Evolutionary conservation across 2,797 vertebrate species (phyloP).

Genomic region (Ctenopoma kingsleyae): DNA sequence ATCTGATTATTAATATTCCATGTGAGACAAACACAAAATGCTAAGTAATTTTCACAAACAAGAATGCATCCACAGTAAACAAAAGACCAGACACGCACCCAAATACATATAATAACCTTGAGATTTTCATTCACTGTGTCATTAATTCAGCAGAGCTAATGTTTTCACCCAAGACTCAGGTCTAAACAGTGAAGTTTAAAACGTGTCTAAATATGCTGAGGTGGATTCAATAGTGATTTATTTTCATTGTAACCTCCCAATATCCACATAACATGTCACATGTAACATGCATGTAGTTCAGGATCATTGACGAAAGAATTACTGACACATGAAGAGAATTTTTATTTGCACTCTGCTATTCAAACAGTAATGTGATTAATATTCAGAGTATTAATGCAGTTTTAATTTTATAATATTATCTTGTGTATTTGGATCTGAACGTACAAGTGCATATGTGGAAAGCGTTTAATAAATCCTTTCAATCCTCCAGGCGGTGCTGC

Average conservation of each 20-base stretch:
- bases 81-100: slow-evolving; percentile 13
- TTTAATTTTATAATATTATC: no score
- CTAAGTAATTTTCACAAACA: slow-evolving; percentile 26
- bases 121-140: slow-evolving; percentile 28
- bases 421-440: no score
- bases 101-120: slow-evolving; percentile 1
- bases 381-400: no score
- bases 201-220: slow-evolving; percentile 52
- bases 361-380: no score
- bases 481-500: no score
- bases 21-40: slow-evolving; percentile 41
- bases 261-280: slow-evolving; percentile 29
- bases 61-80: slow-evolving; percentile 25
- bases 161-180: slow-evolving; percentile 30
- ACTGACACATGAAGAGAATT: not conserved
- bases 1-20: slow-evolving; percentile 54
- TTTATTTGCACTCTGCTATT: not conserved
- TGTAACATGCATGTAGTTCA: slow-evolving; percentile 18
- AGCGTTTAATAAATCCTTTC: no score
- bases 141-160: slow-evolving; percentile 21
- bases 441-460: no score
- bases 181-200: slow-evolving; percentile 35
- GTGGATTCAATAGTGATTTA: slow-evolving; percentile 21
- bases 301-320: slow-evolving; percentile 13
- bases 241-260: slow-evolving; percentile 48